Conservation (phyloP, 2,888 invertebrate genomes). For the Patella pellucida region DNA sequence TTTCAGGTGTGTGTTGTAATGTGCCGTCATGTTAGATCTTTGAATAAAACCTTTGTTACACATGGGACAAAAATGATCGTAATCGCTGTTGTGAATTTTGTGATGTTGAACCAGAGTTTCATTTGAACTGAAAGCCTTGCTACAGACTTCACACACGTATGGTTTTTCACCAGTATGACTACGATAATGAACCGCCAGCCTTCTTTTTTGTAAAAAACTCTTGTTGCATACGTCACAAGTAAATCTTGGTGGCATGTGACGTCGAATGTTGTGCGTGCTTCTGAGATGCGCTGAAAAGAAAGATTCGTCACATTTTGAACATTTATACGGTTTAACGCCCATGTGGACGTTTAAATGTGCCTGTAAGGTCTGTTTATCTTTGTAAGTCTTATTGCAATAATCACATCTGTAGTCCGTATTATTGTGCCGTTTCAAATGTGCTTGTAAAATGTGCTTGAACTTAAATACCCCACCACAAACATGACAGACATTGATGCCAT, state of each 20-base stretch:
- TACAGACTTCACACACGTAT: not conserved
- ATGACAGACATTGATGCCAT: not conserved
- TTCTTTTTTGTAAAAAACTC: not conserved
- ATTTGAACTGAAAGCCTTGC: not conserved
- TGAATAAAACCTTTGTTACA: not conserved
- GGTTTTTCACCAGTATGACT: constrained; percentile 5
- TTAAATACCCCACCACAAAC: not conserved
- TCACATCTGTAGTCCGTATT: not conserved
- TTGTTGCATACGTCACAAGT: not conserved
- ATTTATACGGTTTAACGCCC: not conserved
- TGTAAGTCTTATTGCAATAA: not conserved
- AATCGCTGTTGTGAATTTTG: not conserved
- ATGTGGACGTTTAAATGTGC: not conserved
- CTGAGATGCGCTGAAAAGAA: not conserved
- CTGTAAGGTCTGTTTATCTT: not conserved
- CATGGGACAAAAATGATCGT: not conserved
- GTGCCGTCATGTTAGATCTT: not conserved
- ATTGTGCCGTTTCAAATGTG: not conserved
- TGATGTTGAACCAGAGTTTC: not conserved
- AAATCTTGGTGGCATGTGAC: not conserved
- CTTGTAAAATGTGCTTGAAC: not conserved
- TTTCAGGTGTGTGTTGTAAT: not conserved
- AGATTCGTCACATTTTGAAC: not conserved
- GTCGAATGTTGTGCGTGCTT: not conserved
- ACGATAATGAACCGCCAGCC: not conserved